Evolutionary conservation across 2,113 vertebrate genomes (phyloP).

Genomic region (Hyperoodon ampullatus): DNA sequence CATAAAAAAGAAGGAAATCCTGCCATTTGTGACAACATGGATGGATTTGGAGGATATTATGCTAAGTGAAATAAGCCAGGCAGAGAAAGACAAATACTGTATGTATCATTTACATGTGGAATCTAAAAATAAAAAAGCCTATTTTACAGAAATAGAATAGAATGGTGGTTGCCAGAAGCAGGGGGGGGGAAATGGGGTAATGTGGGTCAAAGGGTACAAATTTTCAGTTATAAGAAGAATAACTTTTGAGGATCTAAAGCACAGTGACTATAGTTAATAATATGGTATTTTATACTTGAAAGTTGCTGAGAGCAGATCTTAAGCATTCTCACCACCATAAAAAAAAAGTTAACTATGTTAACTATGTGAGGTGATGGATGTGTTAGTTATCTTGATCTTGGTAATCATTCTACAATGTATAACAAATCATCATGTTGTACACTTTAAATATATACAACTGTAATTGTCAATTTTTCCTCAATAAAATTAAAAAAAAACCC

Average conservation of each 20-base stretch:
- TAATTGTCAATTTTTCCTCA: not conserved
- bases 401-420: not conserved
- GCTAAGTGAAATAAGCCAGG: not conserved
- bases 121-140: not conserved
- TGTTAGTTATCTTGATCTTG: not conserved
- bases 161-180: not conserved
- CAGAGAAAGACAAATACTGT: not conserved
- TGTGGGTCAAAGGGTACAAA: not conserved
- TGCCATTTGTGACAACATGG: not conserved
- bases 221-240: not conserved
- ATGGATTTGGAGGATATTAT: not conserved
- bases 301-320: not conserved
- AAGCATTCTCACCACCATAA: not conserved
- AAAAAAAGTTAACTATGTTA: not conserved
- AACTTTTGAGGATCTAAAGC: not conserved
- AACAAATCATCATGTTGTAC: not conserved
- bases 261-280: not conserved
- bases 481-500: not conserved
- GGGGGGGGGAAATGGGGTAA: not conserved
- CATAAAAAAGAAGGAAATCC: not conserved
- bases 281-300: not conserved
- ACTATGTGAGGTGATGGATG: not conserved
- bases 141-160: not conserved
- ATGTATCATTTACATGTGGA: not conserved
- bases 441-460: not conserved